Percentiles rank a stretch among this genome's conserved stretches.
Conservation (phyloP, 2,113 vertebrate species). For the Physeter macrocephalus region DNA sequence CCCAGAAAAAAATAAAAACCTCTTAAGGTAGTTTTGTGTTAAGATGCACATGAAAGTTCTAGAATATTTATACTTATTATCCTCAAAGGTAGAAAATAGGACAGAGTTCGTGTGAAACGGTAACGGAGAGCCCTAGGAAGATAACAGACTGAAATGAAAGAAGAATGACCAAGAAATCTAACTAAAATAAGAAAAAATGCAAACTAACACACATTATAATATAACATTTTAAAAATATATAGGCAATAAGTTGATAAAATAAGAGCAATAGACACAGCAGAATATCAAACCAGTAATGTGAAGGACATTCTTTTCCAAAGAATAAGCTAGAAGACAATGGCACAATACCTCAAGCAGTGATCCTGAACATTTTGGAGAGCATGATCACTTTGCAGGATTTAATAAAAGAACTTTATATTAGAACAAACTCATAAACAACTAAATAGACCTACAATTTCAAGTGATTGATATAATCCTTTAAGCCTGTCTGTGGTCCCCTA, state of each 20-base stretch:
- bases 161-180: not conserved
- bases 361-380: not conserved
- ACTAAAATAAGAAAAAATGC: not conserved
- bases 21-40: not conserved
- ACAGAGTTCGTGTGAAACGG: not conserved
- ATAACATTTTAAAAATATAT: not conserved
- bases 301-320: not conserved
- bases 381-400: not conserved
- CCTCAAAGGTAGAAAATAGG: not conserved
- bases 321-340: not conserved
- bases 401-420: not conserved
- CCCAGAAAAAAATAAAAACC: not conserved
- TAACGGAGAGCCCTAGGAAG: not conserved
- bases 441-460: not conserved
- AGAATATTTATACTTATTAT: not conserved
- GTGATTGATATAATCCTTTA: not conserved
- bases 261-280: not conserved
- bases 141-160: not conserved
- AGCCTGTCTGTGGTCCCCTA: not conserved
- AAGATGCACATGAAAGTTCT: not conserved
- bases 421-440: not conserved
- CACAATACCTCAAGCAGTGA: not conserved
- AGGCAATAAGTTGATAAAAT: not conserved
- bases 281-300: not conserved
- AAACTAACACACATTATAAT: not conserved